Evolutionary conservation across 2,888 invertebrate species (phyloP).

Genomic region (Therioaphis trifolii): DNA sequence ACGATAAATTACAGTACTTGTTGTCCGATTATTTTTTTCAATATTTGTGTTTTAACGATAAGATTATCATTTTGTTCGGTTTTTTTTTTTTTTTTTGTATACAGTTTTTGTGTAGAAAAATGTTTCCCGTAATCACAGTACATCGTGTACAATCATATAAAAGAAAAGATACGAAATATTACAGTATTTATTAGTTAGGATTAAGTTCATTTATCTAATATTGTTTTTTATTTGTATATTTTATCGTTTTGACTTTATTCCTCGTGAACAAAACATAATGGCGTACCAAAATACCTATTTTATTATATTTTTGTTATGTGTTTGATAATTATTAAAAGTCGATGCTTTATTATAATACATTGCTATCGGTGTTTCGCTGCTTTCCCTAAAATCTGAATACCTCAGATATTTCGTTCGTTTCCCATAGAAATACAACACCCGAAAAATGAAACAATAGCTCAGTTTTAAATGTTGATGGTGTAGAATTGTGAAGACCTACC

Average conservation of each 20-base stretch:
- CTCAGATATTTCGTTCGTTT: neutral
- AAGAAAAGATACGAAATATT: neutral
- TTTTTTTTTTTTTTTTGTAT: too few species aligned
- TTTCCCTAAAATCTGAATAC: too few species aligned
- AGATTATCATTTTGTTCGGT: too few species aligned
- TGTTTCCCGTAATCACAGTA: neutral
- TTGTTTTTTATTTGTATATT: slow-evolving; percentile 54
- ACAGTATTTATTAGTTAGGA: slow-evolving; percentile 53
- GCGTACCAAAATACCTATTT: neutral
- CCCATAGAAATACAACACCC: neutral
- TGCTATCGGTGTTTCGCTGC: neutral
- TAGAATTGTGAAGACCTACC: slow-evolving; percentile 37
- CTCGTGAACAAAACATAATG: slow-evolving; percentile 51
- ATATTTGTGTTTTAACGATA: neutral
- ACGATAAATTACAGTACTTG: too few species aligned
- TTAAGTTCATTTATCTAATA: slow-evolving; percentile 17
- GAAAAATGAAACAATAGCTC: neutral
- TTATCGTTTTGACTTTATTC: slow-evolving; percentile 59
- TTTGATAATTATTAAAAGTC: slow-evolving; percentile 40
- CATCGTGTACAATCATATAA: neutral
- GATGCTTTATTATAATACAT: slow-evolving; percentile 35
- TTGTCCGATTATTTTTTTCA: too few species aligned
- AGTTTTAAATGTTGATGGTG: neutral
- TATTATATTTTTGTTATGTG: slow-evolving; percentile 19
- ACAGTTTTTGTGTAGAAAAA: neutral